A percentile compares a stretch with the other conserved stretches of the same genome.
Conservation (phyloP, 2,888 invertebrate genomes). For the Synanthedon formicaeformis region DNA sequence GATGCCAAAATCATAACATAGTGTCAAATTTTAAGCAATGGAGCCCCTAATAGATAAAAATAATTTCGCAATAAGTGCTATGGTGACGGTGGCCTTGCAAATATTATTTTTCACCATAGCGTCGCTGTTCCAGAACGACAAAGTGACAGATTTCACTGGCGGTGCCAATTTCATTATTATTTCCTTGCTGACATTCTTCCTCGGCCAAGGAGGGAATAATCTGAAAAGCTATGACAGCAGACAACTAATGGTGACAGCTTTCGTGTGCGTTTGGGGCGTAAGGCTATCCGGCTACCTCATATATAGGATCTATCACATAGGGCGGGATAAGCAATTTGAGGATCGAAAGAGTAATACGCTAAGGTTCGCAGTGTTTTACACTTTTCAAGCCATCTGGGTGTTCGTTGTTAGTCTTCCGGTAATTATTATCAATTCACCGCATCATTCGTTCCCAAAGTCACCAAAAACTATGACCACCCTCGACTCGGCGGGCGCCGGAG, state of each 20-base stretch:
- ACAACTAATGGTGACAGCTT: conserved; percentile 90
- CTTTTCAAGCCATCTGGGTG: conserved; percentile 93
- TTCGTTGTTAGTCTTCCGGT: conserved; percentile 92
- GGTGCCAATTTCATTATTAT: conserved; percentile 93
- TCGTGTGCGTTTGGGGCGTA: conserved; percentile 89
- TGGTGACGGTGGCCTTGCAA: conserved; percentile 87
- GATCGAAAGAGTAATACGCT: conserved; percentile 88
- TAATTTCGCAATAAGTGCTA: conserved; percentile 88
- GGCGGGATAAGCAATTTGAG: conserved; percentile 91
- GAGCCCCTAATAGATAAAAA: conserved; percentile 83
- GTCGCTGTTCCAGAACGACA: conserved; percentile 87
- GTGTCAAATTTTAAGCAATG: conserved; percentile 62
- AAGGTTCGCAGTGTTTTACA: conserved; percentile 93
- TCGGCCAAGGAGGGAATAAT: conserved; percentile 81
- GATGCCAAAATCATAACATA: conserved; percentile 41
- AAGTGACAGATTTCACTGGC: conserved; percentile 93
- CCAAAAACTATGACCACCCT: conserved; percentile 89
- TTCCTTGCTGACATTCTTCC: conserved; percentile 86
- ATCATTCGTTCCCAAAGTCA: conserved; percentile 79
- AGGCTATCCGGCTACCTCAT: conserved; percentile 88
- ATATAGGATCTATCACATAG: conserved; percentile 91
- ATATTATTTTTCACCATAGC: conserved; percentile 89
- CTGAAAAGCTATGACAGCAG: conserved; percentile 85
- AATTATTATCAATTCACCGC: conserved; percentile 88
- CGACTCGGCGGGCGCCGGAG: conserved; percentile 86